phyloP scores from a whole-genome alignment of 2,888 invertebrate species.

The Hirtodrosophila confusa region DNA sequence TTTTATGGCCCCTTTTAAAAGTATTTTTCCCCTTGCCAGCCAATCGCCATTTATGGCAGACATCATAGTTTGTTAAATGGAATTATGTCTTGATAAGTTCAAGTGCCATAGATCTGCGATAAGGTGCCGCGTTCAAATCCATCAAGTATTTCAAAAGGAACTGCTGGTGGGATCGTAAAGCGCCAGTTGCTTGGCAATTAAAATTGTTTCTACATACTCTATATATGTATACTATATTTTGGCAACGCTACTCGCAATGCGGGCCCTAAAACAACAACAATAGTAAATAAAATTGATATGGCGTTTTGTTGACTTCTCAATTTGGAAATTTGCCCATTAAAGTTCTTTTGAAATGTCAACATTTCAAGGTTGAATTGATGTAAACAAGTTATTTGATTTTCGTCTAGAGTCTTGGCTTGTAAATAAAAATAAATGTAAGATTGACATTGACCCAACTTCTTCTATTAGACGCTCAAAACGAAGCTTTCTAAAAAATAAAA shows the following conservation, averaged over 20 bases:
- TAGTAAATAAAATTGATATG: conserved; percentile 25
- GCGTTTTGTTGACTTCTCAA: conserved; percentile 20
- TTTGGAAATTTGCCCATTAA: conserved; percentile 14
- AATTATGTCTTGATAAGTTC: conserved; percentile 58
- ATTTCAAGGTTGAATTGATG: conserved; percentile 59
- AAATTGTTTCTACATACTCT: neutral
- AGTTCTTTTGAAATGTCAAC: conserved; percentile 10
- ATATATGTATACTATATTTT: neutral
- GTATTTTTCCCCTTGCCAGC: conserved; percentile 6
- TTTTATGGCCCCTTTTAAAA: conserved; percentile 30
- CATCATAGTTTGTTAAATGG: conserved; percentile 56
- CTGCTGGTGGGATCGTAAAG: conserved; percentile 34
- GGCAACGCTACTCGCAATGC: neutral
- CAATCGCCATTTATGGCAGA: conserved; percentile 22
- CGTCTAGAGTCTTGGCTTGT: neutral
- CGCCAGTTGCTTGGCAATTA: conserved; percentile 38
- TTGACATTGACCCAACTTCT: conserved; percentile 48
- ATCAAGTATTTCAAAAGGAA: conserved; percentile 22
- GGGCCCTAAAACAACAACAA: conserved; percentile 17
- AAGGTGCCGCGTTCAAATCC: conserved; percentile 28
- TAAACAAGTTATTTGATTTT: conserved; percentile 16
- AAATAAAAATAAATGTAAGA: conserved; percentile 7
- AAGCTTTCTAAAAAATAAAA: neutral
- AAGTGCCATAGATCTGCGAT: conserved; percentile 56
- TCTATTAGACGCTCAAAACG: conserved; percentile 12